Conservation (phyloP, 1,140 invertebrate species). For the Camponotus vicinus region DNA sequence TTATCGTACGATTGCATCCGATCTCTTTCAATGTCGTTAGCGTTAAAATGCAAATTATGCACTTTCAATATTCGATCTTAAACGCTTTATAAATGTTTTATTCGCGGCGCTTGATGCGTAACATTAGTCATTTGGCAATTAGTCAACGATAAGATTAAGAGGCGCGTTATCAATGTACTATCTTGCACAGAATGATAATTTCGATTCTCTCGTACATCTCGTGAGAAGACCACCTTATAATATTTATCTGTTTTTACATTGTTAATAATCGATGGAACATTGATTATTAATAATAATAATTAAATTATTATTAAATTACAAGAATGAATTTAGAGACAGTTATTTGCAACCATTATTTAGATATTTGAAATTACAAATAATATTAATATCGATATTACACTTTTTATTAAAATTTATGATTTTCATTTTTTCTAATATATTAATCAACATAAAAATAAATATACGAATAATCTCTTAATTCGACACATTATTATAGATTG, state of each 20-base stretch:
- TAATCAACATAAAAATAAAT: background rate
- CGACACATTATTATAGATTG: background rate
- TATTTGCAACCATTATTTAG: background rate
- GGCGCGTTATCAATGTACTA: background rate
- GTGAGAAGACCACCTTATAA: background rate
- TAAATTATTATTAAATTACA: constrained; percentile 1
- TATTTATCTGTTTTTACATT: background rate
- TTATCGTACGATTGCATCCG: background rate
- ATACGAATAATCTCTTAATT: background rate
- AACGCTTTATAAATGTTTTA: background rate
- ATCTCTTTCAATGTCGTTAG: background rate
- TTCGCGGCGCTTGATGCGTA: background rate
- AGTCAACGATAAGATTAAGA: constrained; percentile 31
- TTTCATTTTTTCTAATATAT: background rate
- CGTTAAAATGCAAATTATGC: constrained; percentile 12
- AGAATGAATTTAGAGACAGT: background rate
- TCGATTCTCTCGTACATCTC: background rate
- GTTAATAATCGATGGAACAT: background rate
- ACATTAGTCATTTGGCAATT: background rate
- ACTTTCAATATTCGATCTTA: background rate
- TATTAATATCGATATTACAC: background rate
- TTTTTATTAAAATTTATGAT: too few relatives aligned
- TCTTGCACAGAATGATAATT: background rate
- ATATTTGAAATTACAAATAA: background rate
- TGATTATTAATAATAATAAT: too few relatives aligned